Conservation (phyloP, 2,113 vertebrate genomes). For the Todiramphus chloris region DNA sequence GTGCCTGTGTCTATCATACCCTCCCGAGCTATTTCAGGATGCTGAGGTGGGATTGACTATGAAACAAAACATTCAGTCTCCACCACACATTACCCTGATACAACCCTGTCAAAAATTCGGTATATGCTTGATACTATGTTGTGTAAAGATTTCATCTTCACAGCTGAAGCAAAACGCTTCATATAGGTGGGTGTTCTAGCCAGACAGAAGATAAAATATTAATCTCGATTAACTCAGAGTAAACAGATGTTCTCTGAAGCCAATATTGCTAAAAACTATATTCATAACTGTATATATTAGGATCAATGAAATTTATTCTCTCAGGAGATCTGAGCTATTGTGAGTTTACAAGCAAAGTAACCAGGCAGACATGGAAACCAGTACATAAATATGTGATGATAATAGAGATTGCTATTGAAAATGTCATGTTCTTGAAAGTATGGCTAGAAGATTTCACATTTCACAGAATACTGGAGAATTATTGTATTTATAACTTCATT, state of each 20-base stretch:
- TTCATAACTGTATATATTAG: background rate
- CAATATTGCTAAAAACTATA: background rate
- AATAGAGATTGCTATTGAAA: background rate
- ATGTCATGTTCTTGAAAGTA: background rate
- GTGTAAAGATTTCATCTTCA: background rate
- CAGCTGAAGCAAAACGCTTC: background rate
- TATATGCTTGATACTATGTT: background rate
- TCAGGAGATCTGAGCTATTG: background rate
- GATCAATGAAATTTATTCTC: background rate
- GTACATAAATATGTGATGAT: background rate
- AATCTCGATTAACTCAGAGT: constrained; percentile 23
- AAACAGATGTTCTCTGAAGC: constrained; percentile 9
- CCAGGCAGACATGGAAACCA: background rate
- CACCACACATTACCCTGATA: background rate
- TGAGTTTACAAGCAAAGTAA: background rate
- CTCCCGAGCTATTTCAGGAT: background rate
- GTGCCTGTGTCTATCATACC: too few species aligned
- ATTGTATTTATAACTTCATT: background rate
- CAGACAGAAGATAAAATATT: constrained; percentile 23
- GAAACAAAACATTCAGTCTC: background rate
- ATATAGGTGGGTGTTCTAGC: constrained; percentile 23
- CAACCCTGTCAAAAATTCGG: background rate
- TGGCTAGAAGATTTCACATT: background rate
- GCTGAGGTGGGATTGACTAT: background rate
- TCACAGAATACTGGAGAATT: background rate